These are phyloP conservation scores for Oreochromis niloticus DNA, from an alignment of 2,113 vertebrate species.

Conservation along the genomic window DNA sequence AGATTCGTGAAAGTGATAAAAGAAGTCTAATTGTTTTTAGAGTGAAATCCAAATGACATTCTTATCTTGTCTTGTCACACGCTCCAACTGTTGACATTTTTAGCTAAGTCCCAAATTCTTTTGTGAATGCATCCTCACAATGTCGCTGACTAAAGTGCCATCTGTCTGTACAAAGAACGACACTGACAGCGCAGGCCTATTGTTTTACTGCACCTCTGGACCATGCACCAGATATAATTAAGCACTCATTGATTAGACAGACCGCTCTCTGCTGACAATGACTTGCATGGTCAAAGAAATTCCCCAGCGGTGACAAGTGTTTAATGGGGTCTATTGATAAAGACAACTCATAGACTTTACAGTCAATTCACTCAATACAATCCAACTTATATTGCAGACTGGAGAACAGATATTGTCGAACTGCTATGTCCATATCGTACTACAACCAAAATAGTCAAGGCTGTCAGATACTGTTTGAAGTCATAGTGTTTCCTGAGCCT, in stretches of 20 bases:
- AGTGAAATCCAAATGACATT: constrained; percentile 57
- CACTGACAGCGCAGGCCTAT: constrained; percentile 33
- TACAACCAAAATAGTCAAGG: neutral
- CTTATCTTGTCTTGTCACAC: constrained; percentile 57
- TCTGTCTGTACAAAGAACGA: constrained; percentile 33
- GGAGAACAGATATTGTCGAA: neutral
- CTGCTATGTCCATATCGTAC: neutral
- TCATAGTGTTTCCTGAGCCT: neutral
- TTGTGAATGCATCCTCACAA: constrained; percentile 25
- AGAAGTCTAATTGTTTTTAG: constrained; percentile 49
- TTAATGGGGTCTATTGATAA: constrained; percentile 63
- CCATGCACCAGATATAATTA: constrained; percentile 59
- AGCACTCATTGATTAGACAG: constrained; percentile 57
- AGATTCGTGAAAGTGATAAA: constrained; percentile 53
- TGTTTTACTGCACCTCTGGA: constrained; percentile 61
- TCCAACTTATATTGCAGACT: neutral
- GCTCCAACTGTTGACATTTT: constrained; percentile 44
- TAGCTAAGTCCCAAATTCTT: constrained; percentile 29
- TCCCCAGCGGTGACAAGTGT: constrained; percentile 41
- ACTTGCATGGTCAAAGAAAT: constrained; percentile 54
- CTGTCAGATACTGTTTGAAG: neutral
- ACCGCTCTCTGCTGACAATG: constrained; percentile 54
- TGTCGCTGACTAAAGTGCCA: constrained; percentile 39
- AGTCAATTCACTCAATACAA: constrained; percentile 42
- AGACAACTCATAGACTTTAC: constrained; percentile 42